These are phyloP conservation scores for Hyperopisus bebe DNA, from an alignment of 2,113 vertebrate genomes.

Conservation along the genomic window DNA sequence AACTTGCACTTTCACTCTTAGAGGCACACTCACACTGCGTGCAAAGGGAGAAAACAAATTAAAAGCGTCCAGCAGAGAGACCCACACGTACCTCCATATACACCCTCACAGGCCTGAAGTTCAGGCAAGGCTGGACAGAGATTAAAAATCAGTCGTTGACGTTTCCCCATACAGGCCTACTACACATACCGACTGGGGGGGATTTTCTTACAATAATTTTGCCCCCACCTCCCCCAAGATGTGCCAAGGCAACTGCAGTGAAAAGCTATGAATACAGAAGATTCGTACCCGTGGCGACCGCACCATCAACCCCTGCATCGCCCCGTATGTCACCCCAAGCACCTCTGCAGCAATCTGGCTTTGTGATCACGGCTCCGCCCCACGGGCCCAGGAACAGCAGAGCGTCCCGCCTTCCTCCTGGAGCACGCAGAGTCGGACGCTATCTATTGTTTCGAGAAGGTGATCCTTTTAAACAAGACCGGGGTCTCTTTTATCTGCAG, in stretches of 20 bases:
- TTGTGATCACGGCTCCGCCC: constrained; percentile 63
- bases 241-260: constrained; percentile 68
- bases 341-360: constrained; percentile 55
- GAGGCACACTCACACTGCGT: background rate
- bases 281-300: constrained; percentile 75
- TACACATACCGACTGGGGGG: background rate
- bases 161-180: background rate
- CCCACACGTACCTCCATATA: background rate
- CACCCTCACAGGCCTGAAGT: background rate
- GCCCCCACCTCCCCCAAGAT: background rate
- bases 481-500: constrained; percentile 57
- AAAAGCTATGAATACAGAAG: constrained; percentile 75
- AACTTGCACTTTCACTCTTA: constrained; percentile 7
- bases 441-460: constrained; percentile 53
- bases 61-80: background rate
- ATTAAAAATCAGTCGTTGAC: background rate
- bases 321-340: background rate
- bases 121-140: background rate
- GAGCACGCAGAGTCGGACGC: background rate
- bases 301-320: constrained; percentile 65
- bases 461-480: constrained; percentile 55
- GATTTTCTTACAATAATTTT: background rate
- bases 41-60: background rate
- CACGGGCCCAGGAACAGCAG: constrained; percentile 41
- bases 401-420: background rate